These are phyloP conservation scores for Vollenhovia emeryi DNA, from an alignment of 1,140 invertebrate genomes.

Conservation along the genomic window DNA sequence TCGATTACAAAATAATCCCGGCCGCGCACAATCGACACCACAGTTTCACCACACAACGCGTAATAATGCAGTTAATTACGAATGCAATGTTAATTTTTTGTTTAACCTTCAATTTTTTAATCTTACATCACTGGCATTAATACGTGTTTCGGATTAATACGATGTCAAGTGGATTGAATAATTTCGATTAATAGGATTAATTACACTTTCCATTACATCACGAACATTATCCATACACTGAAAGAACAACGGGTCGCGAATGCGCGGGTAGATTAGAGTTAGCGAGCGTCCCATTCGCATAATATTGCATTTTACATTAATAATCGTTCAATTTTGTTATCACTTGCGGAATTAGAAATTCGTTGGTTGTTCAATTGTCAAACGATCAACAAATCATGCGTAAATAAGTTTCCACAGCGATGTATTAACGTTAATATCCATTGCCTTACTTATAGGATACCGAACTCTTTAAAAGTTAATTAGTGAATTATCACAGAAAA, in stretches of 20 bases:
- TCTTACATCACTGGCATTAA: conserved; percentile 1
- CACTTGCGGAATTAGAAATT: neutral
- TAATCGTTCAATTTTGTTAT: neutral
- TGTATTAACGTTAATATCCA: neutral
- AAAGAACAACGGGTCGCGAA: neutral
- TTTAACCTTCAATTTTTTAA: neutral
- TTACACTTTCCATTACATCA: neutral
- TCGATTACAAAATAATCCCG: conserved; percentile 82
- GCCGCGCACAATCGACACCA: conserved; percentile 21
- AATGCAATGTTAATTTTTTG: neutral
- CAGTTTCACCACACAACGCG: conserved; percentile 51
- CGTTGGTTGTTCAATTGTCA: neutral
- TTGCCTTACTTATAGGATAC: neutral
- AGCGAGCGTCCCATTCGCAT: neutral
- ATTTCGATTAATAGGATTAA: neutral
- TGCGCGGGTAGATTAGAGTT: neutral
- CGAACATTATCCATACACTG: neutral
- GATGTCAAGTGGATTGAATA: neutral
- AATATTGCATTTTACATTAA: neutral
- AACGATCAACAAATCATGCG: neutral
- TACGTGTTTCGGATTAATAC: neutral
- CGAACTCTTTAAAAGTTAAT: too few species aligned
- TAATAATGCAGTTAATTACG: conserved; percentile 15
- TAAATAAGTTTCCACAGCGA: neutral
- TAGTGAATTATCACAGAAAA: too few species aligned